Evolutionary conservation across 2,113 vertebrate genomes (phyloP).

Genomic region (Festucalex cinctus): DNA sequence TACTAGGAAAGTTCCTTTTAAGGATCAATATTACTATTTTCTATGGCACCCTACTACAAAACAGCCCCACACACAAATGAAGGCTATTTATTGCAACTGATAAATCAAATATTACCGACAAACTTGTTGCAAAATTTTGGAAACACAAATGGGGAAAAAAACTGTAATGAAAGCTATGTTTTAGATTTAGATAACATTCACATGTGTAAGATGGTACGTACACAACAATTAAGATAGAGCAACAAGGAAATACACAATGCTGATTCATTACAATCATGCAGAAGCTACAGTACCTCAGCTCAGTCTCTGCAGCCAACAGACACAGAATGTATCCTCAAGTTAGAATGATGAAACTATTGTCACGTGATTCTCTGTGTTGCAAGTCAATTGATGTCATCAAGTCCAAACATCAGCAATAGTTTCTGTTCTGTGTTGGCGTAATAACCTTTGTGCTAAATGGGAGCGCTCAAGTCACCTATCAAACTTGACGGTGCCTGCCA

Average conservation of each 20-base stretch:
- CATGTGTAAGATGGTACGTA: neutral
- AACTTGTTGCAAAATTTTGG: too few species aligned
- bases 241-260: neutral
- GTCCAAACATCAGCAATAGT: slow-evolving; percentile 14
- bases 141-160: neutral
- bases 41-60: too few species aligned
- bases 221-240: slow-evolving; percentile 10
- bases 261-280: slow-evolving; percentile 12
- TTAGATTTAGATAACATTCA: neutral
- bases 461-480: slow-evolving; percentile 6
- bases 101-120: too few species aligned
- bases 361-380: neutral
- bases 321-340: neutral
- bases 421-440: slow-evolving; percentile 4
- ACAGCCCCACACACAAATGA: too few species aligned
- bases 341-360: slow-evolving; percentile 9
- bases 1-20: too few species aligned
- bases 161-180: neutral
- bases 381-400: slow-evolving; percentile 2
- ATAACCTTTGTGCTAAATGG: slow-evolving; percentile 32
- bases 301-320: neutral
- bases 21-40: too few species aligned
- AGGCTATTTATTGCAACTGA: too few species aligned
- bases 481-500: neutral
- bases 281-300: slow-evolving; percentile 5